Base-by-base conservation (phyloP, 2,888 invertebrate genomes). In the Prenolepis imparis region DNA sequence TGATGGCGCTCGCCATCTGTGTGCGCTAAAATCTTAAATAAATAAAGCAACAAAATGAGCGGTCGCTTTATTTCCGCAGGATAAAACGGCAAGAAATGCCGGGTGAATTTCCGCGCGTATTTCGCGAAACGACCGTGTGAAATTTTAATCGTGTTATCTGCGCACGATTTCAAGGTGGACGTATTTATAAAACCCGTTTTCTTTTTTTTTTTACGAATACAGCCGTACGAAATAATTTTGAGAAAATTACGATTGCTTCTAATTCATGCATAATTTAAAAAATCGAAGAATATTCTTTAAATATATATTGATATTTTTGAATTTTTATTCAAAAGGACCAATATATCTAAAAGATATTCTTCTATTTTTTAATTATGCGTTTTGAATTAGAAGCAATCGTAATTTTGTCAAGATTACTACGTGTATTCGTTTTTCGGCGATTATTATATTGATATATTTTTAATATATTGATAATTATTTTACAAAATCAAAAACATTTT, bases 21-120 rank as follows among this genome's bases (percentile, higher is more conserved):
- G 59, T 44, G 59, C 59, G 70, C 21, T 70, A 67, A 80, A 80
- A 78, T 57, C 70, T 24, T 8, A 36, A 36, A 70, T 70, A 78
- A 80, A 70, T 80, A 70, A 70, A 44, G 41, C 18, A 39, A 57
- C 8, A n/a, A 52, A 52, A n/a, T 28, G 57, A 32, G 39, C 44
- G n/a, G n/a, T 55, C 11, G 11, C 36, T 66, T 41, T 55, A 59
- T 78, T 70, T 70, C 44, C 18, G 18, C 36, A 3, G 24, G n/a
- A 18, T 68, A 11, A n/a, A 41, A 8, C 18, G 11, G 12, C 21
- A n/a, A 28, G 44, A 48, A 78, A 21, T 8, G 15, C 8, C 32
- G 9, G 11, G 11, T 48, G 12, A 41, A n/a, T 0, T 39, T 64
- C 9, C 3, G 2, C 48, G 28, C 12, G 24, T 28, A 28, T 41